Evolutionary conservation across 1,140 invertebrate genomes (phyloP), one percentile per base, ranked within the genome.

Genomic region (Drosophila bipectinata): DNA sequence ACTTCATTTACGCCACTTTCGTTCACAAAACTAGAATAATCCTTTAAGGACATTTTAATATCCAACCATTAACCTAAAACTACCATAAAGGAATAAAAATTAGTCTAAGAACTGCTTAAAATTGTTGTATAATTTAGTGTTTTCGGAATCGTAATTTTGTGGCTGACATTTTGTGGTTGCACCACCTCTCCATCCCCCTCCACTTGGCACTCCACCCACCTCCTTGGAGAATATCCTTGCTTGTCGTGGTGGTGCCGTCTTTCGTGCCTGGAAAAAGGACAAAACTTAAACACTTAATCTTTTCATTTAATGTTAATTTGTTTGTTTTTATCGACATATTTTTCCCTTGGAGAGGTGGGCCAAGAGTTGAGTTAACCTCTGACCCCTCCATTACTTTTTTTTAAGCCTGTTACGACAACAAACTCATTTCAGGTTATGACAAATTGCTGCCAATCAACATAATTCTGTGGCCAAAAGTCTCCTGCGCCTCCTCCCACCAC

Each of bases 271-370:
- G 59, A 67, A 85, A 84, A 77, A 78, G 69, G 64, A 63, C 61
- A 79, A 88, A 87, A 87, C 78, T 87, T 78, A 87, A 88, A 88
- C 82, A 87, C 82, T 87, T 87, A 87, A 87, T 87, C 82, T 87
- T 87, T 82, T 87, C 82, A 82, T 87, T 87, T 87, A 87, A 87
- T 87, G 82, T 82, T 87, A 87, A 87, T 87, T 87, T 87, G 82
- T 87, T 87, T 87, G 83, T 87, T 87, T 87, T 87, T 87, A 87
- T 87, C 83, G 82, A 82, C 75, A 87, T 88, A 87, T 87, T 87
- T 83, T 41, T 18, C 15, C 47, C 63, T 44, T 28, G 26, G 26
- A 4, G 44, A 24, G 66, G 14, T 21, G 21, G 21, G 21, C 21
- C 21, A 3, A 21, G 21, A 21, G 21, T 21, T 21, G 21, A 28